These are phyloP conservation scores for Tonatia bakeri DNA, from an alignment of 2,113 vertebrate genomes.

Conservation along the genomic window DNA sequence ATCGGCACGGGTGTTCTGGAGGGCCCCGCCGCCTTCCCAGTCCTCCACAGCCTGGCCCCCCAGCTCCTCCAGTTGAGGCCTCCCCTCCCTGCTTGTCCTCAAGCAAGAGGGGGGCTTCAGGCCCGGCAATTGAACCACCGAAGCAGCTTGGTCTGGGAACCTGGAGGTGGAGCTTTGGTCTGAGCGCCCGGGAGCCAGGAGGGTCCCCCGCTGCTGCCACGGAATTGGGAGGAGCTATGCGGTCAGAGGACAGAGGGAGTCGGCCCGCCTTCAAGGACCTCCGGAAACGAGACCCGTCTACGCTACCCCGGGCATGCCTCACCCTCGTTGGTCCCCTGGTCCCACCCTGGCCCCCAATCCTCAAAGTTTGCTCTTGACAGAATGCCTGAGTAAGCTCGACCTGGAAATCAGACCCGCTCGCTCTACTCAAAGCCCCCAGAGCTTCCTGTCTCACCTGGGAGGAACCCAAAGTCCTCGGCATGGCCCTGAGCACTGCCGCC, in stretches of 20 bases:
- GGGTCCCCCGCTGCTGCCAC: not conserved
- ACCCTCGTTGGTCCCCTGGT: not conserved
- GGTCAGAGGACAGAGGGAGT: not conserved
- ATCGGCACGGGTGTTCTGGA: slow-evolving; percentile 45
- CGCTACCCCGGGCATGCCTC: not conserved
- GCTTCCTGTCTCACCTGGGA: not conserved
- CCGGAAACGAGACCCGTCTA: not conserved
- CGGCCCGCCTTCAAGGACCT: not conserved
- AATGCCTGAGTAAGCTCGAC: not conserved
- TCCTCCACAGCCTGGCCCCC: not conserved
- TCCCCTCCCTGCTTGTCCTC: not conserved
- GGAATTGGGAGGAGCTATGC: not conserved
- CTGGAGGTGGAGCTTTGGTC: not conserved
- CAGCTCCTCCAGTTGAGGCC: not conserved
- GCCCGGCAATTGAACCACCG: not conserved
- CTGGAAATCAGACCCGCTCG: not conserved
- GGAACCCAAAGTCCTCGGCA: not conserved
- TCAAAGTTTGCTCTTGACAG: not conserved
- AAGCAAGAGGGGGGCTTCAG: not conserved
- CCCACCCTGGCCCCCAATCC: not conserved
- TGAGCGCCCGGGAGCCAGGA: not conserved
- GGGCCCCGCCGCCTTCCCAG: slow-evolving; percentile 38
- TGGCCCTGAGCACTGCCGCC: not conserved
- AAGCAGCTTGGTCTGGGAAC: not conserved
- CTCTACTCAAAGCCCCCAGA: not conserved